phyloP scores from a whole-genome alignment of 2,888 invertebrate genomes.

The Kryphioiulus occultus region DNA sequence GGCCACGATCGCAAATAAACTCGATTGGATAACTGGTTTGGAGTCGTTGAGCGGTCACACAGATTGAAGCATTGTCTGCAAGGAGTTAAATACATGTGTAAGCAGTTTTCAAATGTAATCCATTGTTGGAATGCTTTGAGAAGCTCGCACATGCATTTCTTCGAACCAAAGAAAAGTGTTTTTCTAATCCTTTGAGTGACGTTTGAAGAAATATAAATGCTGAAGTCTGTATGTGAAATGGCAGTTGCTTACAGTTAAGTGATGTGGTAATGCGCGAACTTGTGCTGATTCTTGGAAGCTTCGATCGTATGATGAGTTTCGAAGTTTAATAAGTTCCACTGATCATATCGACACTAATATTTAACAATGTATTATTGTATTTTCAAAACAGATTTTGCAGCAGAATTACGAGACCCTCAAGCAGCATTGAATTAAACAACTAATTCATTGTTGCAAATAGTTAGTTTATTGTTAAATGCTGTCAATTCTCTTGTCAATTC shows the following conservation, averaged over 20 bases:
- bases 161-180: background rate
- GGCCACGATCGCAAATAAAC: background rate
- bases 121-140: background rate
- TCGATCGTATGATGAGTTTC: too few relatives aligned
- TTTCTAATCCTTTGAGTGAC: background rate
- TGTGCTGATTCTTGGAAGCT: too few relatives aligned
- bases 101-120: background rate
- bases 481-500: too few relatives aligned
- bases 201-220: background rate
- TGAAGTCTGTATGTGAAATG: background rate
- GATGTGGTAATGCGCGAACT: too few relatives aligned
- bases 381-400: too few relatives aligned
- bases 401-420: too few relatives aligned
- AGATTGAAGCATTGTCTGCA: background rate
- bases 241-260: background rate
- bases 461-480: too few relatives aligned
- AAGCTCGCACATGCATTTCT: background rate
- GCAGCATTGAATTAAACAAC: too few relatives aligned
- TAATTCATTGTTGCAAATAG: too few relatives aligned
- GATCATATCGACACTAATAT: too few relatives aligned
- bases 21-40: conserved; percentile 17
- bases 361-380: too few relatives aligned
- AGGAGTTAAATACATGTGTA: background rate
- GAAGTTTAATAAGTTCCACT: too few relatives aligned
- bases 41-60: background rate